Base-by-base conservation (phyloP, 2,888 invertebrate genomes). In the Drosophila mercatorum region DNA sequence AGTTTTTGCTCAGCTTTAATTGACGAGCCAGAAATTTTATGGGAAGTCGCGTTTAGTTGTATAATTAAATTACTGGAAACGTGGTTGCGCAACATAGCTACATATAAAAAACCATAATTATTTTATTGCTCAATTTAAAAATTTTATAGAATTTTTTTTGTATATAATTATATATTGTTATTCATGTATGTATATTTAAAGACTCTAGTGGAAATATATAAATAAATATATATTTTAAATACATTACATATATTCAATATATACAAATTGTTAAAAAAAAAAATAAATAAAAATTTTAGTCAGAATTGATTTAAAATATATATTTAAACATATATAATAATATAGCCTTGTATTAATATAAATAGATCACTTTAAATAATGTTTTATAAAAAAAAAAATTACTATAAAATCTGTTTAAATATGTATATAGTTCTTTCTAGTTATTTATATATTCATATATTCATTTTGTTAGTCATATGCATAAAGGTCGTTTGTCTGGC, bases 1-100 rank as follows among this genome's bases (percentile, higher is more conserved):
- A 10, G 36, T 14, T 46, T 64, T 49, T 53, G 38, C 36, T 40
- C 14, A 22, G 55, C 36, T 55, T 51, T 40, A 38, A 44, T 4
- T 11, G 43, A 14, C 41, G 28, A 38, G 36, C 22, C 38, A n/a
- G 8, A 61, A 34, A 53, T 22, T 43, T 43, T 3, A 61, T 41
- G 22, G 12, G 28, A 2, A 26, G n/a, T 46, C 34, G 57, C 46
- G 36, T 36, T 31, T 34, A 34, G 8, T 26, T 49, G 31, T 17
- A 31, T 31, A 43, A 44, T 43, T 14, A 34, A 53, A 53, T n/a
- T 22, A 51, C 17, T 36, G 7, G 14, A 34, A 57, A 34, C 22
- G 2, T 10, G 10, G 14, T 57, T 44, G 34, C 14, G 14, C 22
- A 57, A 44, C 22, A 22, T 14, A n/a, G 53, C 40, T 10, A 40